phyloP scores from a whole-genome alignment of 2,888 invertebrate species.

The Liodrosophila aerea region DNA sequence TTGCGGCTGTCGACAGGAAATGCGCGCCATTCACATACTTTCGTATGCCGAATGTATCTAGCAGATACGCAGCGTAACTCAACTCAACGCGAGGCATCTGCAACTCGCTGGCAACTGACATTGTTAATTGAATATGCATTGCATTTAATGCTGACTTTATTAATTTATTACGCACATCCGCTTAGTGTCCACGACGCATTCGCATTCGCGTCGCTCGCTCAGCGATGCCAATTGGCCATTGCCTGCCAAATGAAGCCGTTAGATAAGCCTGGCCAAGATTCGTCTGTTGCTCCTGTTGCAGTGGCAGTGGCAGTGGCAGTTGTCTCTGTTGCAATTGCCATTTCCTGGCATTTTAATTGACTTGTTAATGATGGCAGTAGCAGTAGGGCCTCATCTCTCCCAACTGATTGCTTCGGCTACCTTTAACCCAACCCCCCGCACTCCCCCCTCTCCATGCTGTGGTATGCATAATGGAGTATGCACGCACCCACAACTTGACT shows the following conservation, averaged over 20 bases:
- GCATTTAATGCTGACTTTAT: constrained; percentile 73
- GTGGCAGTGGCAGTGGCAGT: constrained; percentile 25
- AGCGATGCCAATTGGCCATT: constrained; percentile 10
- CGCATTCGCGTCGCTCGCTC: constrained; percentile 4
- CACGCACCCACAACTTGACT: constrained; percentile 72
- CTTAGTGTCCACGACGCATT: constrained; percentile 54
- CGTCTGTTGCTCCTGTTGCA: constrained; percentile 12
- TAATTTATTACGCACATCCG: constrained; percentile 80
- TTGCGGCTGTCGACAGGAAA: constrained; percentile 39
- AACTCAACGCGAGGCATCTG: not conserved
- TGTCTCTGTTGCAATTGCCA: constrained; percentile 24
- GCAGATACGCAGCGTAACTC: constrained; percentile 49
- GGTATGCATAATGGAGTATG: constrained; percentile 65
- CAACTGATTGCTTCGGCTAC: constrained; percentile 18
- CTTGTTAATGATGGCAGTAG: constrained; percentile 60
- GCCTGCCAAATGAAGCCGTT: constrained; percentile 65
- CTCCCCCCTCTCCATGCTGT: constrained; percentile 27
- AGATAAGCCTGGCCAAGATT: constrained; percentile 59
- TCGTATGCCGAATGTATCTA: constrained; percentile 68
- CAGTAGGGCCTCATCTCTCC: too few relatives aligned
- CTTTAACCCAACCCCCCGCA: constrained; percentile 39
- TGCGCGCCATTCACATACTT: constrained; percentile 35
- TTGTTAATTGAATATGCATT: constrained; percentile 79
- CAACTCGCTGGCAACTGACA: constrained; percentile 56
- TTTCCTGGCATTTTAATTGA: constrained; percentile 77